Base-by-base conservation (phyloP, 2,797 vertebrate species). In the Rhabdomys pumilio region DNA sequence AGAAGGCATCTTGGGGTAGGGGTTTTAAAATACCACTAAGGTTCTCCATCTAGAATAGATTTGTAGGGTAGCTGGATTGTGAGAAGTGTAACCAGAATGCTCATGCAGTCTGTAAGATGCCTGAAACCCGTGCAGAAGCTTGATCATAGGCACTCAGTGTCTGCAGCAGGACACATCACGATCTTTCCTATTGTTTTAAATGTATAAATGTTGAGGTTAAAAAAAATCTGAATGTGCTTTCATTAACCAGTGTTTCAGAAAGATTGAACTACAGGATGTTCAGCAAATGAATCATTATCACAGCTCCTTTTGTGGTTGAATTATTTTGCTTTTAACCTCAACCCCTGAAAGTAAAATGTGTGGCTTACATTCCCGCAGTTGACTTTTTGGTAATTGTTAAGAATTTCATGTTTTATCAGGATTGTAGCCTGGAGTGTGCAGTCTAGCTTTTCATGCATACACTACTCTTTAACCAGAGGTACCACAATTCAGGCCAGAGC, bases 261-360 rank as follows among this genome's bases (percentile, higher is more conserved):
- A 93, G 73, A 94, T 77, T 86, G 89, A 53, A 69, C 84, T 88
- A 83, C 67, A 92, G 73, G 77, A 89, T 96, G 88, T 95, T 94
- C 95, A 97, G 38, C 84, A 92, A 90, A 86, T 84, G 94, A 93
- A 73, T 97, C 96, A 96, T 88, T 85, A 89, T 89, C n/a, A 24
- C 7, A 69, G 76, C 95, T 96, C 67, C 92, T 83, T 75, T 44
- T 84, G 63, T 92, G 87, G 95, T 94, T 96, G 34, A 94, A 75
- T 80, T 93, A 88, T 96, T 96, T 94, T 95, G 84, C 95, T 97
- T 96, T 97, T 97, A 96, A 96, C 95, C 89, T 94, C 93, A 97
- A 80, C 47, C 26, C 77, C 53, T 38, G 95, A 53, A 57, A 91
- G 90, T 89, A 38, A 95, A 95, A 95, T 87, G n/a, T 92, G 63